Conservation (phyloP, 2,797 vertebrate species). For the Microctenopoma lineatum region DNA sequence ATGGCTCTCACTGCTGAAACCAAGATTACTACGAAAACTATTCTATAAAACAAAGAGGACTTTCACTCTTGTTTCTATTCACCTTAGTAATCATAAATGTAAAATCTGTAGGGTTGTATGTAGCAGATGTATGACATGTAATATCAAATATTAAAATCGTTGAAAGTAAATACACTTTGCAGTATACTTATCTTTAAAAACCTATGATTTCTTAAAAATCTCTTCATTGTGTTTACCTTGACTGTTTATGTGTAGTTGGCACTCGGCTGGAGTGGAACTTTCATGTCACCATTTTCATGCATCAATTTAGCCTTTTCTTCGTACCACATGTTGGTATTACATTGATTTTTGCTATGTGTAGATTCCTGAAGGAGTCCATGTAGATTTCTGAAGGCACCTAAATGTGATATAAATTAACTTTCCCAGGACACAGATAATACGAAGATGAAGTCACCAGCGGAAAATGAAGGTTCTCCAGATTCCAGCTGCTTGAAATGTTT, state of each 20-base stretch:
- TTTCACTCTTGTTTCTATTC: no score
- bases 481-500: constrained; percentile 52
- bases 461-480: constrained; percentile 60
- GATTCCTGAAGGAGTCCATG: constrained; percentile 7
- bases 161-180: no score
- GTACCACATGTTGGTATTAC: background rate
- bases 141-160: no score
- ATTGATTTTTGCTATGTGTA: background rate
- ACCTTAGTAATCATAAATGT: background rate
- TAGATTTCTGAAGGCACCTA: constrained; percentile 10
- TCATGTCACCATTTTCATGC: background rate
- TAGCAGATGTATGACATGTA: no score
- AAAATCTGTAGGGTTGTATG: no score
- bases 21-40: background rate
- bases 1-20: constrained; percentile 3
- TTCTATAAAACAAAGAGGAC: no score
- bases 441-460: constrained; percentile 29
- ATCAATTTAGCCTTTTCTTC: background rate
- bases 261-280: background rate
- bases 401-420: constrained; percentile 14
- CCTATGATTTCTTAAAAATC: no score
- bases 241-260: background rate
- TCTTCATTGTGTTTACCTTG: background rate
- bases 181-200: no score
- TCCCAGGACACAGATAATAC: background rate